Evolutionary conservation across 2,113 vertebrate species (phyloP), one percentile per base, ranked within the genome.

Genomic region (Grammomys surdaster): DNA sequence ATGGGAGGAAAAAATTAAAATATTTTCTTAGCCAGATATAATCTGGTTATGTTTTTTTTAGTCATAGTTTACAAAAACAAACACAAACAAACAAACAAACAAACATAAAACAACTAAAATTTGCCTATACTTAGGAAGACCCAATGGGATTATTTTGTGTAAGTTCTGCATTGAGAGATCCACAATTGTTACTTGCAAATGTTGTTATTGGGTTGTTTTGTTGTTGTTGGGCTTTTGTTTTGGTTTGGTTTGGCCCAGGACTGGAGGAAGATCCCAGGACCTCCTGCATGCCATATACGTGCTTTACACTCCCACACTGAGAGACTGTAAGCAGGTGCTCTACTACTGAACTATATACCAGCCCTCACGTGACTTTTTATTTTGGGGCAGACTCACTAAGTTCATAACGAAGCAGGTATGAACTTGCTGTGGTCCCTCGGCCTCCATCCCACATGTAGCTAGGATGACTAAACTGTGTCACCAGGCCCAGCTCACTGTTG

Each of bases 41-140:
- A 78, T 63, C 58, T 40, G 11, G 51, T 6, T 51, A 12, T 51
- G 51, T 31, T 33, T 88, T 33, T 36, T 36, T 36, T 7, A 80
- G 58, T 36, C 63, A 90, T 77, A 86, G 93, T 97, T 96, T 90
- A 73, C 7, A 65, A 43, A 82, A 56, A 75, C 26, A n/a, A 88
- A 78, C 56, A 76, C 10, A 11, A 51, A 51, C 51, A 51, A 51
- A 51, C 51, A 51, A 51, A 6, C 5, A 51, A 51, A 73, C 5
- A 65, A 43, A 87, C 48, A 75, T 24, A n/a, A 88, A 78, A 63
- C 72, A 26, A 46, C 77, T 93, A 58, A 84, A 60, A 56, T 88
- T 24, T 94, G 7, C 36, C 43, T 77, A 56, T 11, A 24, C 17
- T 75, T 94, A 28, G 20, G 20, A 60, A 84, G 56, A 70, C 26